phyloP scores from a whole-genome alignment of 2,888 invertebrate species.

The Pammene aurita region DNA sequence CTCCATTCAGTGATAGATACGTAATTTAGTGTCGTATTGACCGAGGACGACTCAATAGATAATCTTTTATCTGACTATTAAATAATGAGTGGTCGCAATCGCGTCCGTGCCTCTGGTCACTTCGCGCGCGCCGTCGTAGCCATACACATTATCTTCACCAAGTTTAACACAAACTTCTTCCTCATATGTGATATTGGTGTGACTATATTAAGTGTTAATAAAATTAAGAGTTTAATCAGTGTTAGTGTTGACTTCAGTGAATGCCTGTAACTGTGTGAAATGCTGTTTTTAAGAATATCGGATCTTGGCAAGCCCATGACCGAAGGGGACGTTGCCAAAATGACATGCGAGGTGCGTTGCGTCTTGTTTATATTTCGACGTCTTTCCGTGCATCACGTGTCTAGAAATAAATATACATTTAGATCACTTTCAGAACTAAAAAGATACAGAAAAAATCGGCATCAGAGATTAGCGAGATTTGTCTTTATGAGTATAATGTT shows the following conservation, averaged over 20 bases:
- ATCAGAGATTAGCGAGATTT: too few species aligned
- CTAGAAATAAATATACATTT: conserved; percentile 10
- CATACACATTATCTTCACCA: conserved; percentile 9
- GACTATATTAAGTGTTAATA: conserved; percentile 8
- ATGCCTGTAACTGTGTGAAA: conserved; percentile 48
- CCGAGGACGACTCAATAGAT: conserved; percentile 76
- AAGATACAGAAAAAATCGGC: too few species aligned
- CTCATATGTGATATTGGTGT: conserved; percentile 2
- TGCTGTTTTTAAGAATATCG: conserved; percentile 53
- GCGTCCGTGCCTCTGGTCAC: conserved; percentile 54
- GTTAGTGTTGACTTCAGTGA: conserved; percentile 43
- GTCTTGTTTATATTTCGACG: conserved; percentile 60
- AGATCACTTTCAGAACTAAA: background rate
- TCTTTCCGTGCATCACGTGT: conserved; percentile 18
- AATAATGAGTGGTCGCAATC: conserved; percentile 69
- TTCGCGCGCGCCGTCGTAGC: conserved; percentile 48
- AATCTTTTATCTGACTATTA: conserved; percentile 80
- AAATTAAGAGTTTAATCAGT: conserved; percentile 42
- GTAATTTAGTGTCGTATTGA: conserved; percentile 69
- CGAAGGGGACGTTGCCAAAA: conserved; percentile 64
- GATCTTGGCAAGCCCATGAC: conserved; percentile 58
- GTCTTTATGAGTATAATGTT: too few species aligned
- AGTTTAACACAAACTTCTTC: conserved; percentile 10
- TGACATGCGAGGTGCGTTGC: conserved; percentile 60
- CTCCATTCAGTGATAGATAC: conserved; percentile 49